Percentiles rank a stretch among this genome's conserved stretches.
These are phyloP conservation scores for Anthophora plumipes DNA, from an alignment of 2,888 invertebrate species.

Conservation along the genomic window DNA sequence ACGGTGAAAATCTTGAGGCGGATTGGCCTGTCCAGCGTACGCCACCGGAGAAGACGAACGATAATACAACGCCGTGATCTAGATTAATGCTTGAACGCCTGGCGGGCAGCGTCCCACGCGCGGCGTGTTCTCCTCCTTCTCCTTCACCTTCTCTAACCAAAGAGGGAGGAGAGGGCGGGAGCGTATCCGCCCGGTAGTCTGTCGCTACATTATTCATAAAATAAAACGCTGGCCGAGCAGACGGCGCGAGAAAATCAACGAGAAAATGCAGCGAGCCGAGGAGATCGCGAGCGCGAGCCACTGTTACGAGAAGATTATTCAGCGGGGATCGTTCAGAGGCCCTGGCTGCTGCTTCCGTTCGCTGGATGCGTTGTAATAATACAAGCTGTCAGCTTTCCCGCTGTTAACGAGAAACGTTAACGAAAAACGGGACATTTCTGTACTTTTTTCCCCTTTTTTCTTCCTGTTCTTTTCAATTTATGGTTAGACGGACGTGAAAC, in stretches of 20 bases:
- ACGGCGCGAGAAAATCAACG: constrained; percentile 39
- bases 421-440: neutral
- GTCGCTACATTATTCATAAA: constrained; percentile 76
- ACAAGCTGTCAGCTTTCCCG: constrained; percentile 20
- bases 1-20: constrained; percentile 26
- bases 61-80: constrained; percentile 80
- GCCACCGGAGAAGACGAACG: constrained; percentile 66
- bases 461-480: too few species aligned
- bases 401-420: neutral
- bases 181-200: constrained; percentile 57
- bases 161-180: constrained; percentile 25
- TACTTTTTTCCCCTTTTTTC: too few species aligned
- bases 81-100: constrained; percentile 79
- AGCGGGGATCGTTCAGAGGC: constrained; percentile 39
- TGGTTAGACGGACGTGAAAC: too few species aligned
- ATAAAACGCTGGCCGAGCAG: constrained; percentile 65
- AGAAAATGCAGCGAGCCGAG: constrained; percentile 44
- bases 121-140: constrained; percentile 68
- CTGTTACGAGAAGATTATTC: constrained; percentile 46
- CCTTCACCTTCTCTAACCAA: too few species aligned
- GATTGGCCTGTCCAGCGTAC: constrained; percentile 47
- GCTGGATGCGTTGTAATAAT: constrained; percentile 32
- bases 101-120: constrained; percentile 78
- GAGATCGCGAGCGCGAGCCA: constrained; percentile 15
- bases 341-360: constrained; percentile 34